Percentiles rank a stretch among this genome's conserved stretches.
These are phyloP conservation scores for Chironomus tepperi DNA, from an alignment of 1,140 invertebrate species.

Conservation along the genomic window DNA sequence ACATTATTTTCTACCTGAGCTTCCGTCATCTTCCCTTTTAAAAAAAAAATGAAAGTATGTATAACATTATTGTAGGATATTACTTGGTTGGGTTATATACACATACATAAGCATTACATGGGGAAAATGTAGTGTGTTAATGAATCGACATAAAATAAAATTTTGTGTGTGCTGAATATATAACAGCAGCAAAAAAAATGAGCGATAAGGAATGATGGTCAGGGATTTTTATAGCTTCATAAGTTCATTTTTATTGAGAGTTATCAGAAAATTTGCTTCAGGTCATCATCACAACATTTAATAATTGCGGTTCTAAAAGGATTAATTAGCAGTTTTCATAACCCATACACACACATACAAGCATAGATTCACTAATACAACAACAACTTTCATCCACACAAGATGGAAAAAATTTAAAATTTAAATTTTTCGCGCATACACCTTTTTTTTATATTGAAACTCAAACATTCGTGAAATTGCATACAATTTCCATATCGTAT, in stretches of 20 bases:
- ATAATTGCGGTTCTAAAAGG: too few relatives aligned
- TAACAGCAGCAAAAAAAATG: neutral
- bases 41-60: neutral
- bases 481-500: neutral
- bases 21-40: neutral
- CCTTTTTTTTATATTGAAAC: neutral
- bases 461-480: neutral
- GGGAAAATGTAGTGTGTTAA: conserved; percentile 6
- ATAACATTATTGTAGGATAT: neutral
- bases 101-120: neutral
- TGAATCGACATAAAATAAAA: conserved; percentile 9
- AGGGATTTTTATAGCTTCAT: too few relatives aligned
- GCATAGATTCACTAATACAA: too few relatives aligned
- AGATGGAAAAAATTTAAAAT: neutral
- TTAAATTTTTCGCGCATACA: neutral
- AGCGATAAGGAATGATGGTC: too few relatives aligned
- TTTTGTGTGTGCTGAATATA: neutral
- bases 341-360: too few relatives aligned
- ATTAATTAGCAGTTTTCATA: too few relatives aligned
- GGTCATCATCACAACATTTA: too few relatives aligned
- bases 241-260: too few relatives aligned
- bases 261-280: too few relatives aligned
- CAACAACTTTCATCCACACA: neutral
- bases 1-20: neutral
- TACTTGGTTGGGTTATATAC: neutral